Evolutionary conservation across 2,797 vertebrate genomes (phyloP).

Genomic region (Pampus argenteus): DNA sequence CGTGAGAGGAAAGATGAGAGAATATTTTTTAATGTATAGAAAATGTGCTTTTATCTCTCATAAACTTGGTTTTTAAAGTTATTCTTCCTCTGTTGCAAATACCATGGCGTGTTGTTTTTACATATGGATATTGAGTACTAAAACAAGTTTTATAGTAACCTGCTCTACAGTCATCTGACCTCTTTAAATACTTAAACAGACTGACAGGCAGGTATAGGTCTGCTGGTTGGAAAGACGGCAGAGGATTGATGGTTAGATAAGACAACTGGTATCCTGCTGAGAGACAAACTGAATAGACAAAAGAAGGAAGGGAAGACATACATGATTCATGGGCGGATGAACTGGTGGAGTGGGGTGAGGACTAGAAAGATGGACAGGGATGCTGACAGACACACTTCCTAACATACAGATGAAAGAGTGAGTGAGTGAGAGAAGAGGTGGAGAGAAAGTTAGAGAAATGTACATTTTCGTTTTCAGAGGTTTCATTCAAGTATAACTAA

Average conservation of each 20-base stretch:
- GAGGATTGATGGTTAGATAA: constrained; percentile 48
- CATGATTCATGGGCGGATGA: constrained; percentile 53
- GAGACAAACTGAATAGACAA: constrained; percentile 50
- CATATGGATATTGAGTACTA: constrained; percentile 15
- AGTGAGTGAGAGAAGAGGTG: constrained; percentile 7
- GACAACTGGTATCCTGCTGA: constrained; percentile 45
- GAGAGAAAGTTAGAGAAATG: constrained; percentile 16
- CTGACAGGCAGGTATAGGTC: constrained; percentile 12
- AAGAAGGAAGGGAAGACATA: constrained; percentile 25
- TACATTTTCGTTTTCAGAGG: constrained; percentile 27
- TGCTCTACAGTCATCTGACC: constrained; percentile 23
- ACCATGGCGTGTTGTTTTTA: constrained; percentile 6
- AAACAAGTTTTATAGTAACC: constrained; percentile 6
- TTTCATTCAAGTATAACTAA: constrained; percentile 42
- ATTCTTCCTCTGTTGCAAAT: constrained; percentile 22
- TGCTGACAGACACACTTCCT: constrained; percentile 17
- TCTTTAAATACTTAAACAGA: constrained; percentile 40
- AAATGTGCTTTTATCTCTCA: constrained; percentile 20
- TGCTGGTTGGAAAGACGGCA: constrained; percentile 18
- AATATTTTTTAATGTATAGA: constrained; percentile 13
- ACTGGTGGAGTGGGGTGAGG: constrained; percentile 8
- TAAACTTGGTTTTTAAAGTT: constrained; percentile 8
- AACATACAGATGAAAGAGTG: constrained; percentile 29
- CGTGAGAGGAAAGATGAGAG: constrained; percentile 47
- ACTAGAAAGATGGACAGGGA: constrained; percentile 34